Evolutionary conservation across 2,113 vertebrate species (phyloP).

Genomic region (Notarius quadriscutis): DNA sequence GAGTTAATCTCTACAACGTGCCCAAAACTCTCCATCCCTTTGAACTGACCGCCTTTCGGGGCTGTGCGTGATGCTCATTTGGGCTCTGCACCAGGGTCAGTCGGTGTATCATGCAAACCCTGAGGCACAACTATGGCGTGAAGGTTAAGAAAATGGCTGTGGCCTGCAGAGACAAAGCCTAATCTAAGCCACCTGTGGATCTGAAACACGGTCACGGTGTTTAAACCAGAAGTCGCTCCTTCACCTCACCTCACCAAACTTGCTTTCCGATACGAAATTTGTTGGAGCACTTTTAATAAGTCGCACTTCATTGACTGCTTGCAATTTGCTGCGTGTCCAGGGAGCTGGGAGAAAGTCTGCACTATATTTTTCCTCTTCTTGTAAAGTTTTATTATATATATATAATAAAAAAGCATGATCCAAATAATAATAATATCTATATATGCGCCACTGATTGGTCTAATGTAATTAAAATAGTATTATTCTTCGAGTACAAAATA

Average conservation of each 20-base stretch:
- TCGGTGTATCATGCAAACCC: conserved; percentile 15
- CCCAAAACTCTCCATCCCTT: background rate
- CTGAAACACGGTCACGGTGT: background rate
- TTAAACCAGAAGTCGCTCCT: conserved; percentile 54
- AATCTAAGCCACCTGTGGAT: conserved; percentile 49
- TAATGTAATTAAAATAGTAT: conserved; percentile 77
- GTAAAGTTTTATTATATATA: conserved; percentile 66
- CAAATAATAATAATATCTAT: conserved; percentile 48
- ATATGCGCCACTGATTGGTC: conserved; percentile 74
- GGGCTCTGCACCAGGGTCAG: conserved; percentile 7
- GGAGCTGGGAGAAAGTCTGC: conserved; percentile 40
- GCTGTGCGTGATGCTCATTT: background rate
- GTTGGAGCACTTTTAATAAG: conserved; percentile 73
- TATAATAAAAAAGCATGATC: no score
- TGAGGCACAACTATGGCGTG: conserved; percentile 8
- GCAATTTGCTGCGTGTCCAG: conserved; percentile 66
- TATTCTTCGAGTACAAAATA: conserved; percentile 74
- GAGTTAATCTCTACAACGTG: background rate
- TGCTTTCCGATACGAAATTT: conserved; percentile 64
- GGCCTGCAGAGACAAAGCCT: conserved; percentile 17
- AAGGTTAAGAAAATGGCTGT: conserved; percentile 32
- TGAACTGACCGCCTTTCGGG: background rate
- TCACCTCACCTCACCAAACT: conserved; percentile 63
- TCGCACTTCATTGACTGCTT: conserved; percentile 74
- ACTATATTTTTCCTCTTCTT: conserved; percentile 67